phyloP scores from a whole-genome alignment of 2,888 invertebrate species.

The Drosophila atripex region DNA sequence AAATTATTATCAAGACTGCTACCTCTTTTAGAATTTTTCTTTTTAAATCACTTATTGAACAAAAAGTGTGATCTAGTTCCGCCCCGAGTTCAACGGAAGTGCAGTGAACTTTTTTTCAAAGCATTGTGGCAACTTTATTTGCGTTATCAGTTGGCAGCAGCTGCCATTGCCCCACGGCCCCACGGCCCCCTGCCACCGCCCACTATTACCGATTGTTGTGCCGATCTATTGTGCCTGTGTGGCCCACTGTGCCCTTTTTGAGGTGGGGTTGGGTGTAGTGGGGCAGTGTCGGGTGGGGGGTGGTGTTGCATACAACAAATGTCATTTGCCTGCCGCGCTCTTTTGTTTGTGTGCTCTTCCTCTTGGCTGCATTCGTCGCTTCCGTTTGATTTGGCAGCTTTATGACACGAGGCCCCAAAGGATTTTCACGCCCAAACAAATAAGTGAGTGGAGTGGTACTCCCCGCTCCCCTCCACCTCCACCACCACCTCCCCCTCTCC shows the following conservation, averaged over 20 bases:
- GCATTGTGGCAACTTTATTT: constrained; percentile 35
- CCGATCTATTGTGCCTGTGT: constrained; percentile 20
- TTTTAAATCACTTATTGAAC: background rate
- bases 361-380: constrained; percentile 65
- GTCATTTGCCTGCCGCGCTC: constrained; percentile 63
- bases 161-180: constrained; percentile 9
- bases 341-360: constrained; percentile 34
- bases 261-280: too few relatives aligned
- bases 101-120: constrained; percentile 32
- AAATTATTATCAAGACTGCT: too few relatives aligned
- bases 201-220: background rate
- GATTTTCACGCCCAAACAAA: constrained; percentile 64
- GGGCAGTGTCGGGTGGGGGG: background rate
- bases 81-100: constrained; percentile 34
- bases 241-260: constrained; percentile 67
- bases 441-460: constrained; percentile 13
- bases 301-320: constrained; percentile 54
- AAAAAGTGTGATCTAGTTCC: background rate
- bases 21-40: background rate
- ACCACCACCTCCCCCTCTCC: too few relatives aligned
- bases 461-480: too few relatives aligned
- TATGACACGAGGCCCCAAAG: constrained; percentile 68
- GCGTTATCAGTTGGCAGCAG: constrained; percentile 38
- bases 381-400: constrained; percentile 76
- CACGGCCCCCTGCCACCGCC: background rate